Evolutionary conservation across 2,113 vertebrate species (phyloP).

Genomic region (Pituophis catenifer): DNA sequence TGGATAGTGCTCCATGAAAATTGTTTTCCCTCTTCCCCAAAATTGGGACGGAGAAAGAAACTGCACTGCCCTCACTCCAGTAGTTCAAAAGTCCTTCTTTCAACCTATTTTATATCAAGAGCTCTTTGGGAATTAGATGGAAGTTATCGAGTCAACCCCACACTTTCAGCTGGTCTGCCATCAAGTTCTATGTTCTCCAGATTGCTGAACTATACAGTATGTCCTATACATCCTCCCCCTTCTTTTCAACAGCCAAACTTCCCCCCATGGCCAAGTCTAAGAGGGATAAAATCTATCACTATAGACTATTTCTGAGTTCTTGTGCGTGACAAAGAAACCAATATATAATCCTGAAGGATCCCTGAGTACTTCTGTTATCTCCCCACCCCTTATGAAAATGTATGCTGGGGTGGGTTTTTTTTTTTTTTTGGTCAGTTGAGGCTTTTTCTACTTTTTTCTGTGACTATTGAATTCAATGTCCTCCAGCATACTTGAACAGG

Average conservation of each 20-base stretch:
- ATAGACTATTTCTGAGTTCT: not conserved
- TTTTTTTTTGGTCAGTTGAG: not conserved
- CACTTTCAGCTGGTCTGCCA: not conserved
- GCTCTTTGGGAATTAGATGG: not conserved
- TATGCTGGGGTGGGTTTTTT: not conserved
- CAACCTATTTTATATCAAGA: not conserved
- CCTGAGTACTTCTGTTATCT: not conserved
- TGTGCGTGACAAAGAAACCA: not conserved
- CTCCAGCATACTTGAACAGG: not conserved
- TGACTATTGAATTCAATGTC: not conserved
- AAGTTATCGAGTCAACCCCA: not conserved
- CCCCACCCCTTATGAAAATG: not conserved
- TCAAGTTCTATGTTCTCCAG: not conserved
- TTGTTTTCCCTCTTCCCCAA: not conserved
- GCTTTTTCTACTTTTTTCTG: not conserved
- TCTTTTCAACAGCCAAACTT: not conserved
- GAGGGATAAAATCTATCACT: not conserved
- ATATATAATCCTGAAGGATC: not conserved
- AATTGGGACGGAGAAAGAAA: not conserved
- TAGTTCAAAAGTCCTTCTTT: not conserved
- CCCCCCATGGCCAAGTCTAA: not conserved
- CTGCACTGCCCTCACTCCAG: not conserved
- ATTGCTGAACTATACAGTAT: not conserved
- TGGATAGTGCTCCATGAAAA: not conserved
- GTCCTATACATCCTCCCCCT: not conserved